A percentile compares a stretch with the other conserved stretches of the same genome.
Evolutionary conservation across 2,888 invertebrate genomes (phyloP).

Genomic region (Hyposoter didymator): DNA sequence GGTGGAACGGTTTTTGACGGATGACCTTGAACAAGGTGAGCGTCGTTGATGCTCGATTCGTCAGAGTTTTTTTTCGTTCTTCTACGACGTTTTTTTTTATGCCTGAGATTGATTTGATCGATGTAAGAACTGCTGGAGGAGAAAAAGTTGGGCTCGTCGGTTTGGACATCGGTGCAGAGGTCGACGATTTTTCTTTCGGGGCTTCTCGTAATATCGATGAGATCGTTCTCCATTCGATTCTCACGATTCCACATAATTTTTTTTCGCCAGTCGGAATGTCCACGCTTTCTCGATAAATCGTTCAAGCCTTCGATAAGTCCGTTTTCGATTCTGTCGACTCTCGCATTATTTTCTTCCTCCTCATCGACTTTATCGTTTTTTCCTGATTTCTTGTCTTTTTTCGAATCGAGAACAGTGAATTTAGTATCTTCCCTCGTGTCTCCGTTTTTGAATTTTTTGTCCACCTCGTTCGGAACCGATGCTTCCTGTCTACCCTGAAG

Average conservation of each 20-base stretch:
- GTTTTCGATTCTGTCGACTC: conserved; percentile 14
- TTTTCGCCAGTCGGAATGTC: background rate
- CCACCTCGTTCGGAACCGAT: background rate
- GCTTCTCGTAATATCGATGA: conserved; percentile 50
- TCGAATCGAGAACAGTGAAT: background rate
- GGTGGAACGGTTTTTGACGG: conserved; percentile 77
- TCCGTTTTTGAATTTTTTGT: background rate
- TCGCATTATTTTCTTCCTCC: background rate
- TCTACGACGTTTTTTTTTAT: conserved; percentile 20
- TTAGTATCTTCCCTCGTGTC: background rate
- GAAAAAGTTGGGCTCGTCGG: background rate
- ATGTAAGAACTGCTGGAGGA: background rate
- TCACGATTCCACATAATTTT: background rate
- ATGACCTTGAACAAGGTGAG: background rate
- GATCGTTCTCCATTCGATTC: conserved; percentile 34
- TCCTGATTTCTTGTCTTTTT: background rate
- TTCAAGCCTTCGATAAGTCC: conserved; percentile 8
- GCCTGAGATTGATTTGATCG: background rate
- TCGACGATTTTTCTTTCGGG: conserved; percentile 47
- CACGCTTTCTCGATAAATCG: background rate
- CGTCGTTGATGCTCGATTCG: background rate
- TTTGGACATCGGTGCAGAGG: background rate
- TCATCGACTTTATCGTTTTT: background rate
- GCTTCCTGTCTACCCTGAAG: background rate
- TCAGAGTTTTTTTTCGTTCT: background rate